Evolutionary conservation across 2,888 invertebrate species (phyloP), one percentile per base, ranked within the genome.

Genomic region (Ornithoptera alexandrae): DNA sequence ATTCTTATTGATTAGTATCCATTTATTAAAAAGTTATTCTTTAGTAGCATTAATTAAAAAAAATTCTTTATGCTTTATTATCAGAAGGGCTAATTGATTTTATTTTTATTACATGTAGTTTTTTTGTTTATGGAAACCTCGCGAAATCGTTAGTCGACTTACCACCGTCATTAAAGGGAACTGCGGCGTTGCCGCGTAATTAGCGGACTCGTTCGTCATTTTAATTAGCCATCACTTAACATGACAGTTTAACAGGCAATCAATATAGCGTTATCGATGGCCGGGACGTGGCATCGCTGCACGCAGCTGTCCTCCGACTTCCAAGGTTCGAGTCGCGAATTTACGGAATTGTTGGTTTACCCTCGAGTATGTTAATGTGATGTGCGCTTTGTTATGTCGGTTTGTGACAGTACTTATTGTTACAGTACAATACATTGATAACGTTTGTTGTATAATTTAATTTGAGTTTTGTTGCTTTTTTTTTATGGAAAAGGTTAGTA

Each of bases 151-250:
- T 18, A 24, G 60, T 39, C 50, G 59, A 50, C n/a, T 39, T 20
- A 24, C 62, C 22, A 39, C 62, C 36, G 46, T 56, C 42, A 22
- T 67, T 57, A 61, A 57, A 12, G 59, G 57, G 61, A 5, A 30
- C 60, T 42, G 22, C 20, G 46, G 46, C 67, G 67, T 46, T 65
- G 61, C 22, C n/a, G 42, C 64, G 60, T 50, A 65, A 67, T 71
- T 71, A 71, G 70, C n/a, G 22, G 10, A 64, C 58, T 71, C 67
- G 67, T 71, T 58, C 66, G 67, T 71, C 67, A 71, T 71, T 71
- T 71, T 71, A 67, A 71, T 71, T 71, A 67, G 57, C 70, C 62
- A 65, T 67, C 70, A 67, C 24, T 42, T 18, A 67, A 61, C 62
- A 64, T 70, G 70, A 70, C 70, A 67, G 67, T 67, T 67, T 64